A percentile compares a stretch with the other conserved stretches of the same genome.
These are phyloP conservation scores for Drosophila athabasca DNA, from an alignment of 1,140 invertebrate genomes.

Conservation along the genomic window DNA sequence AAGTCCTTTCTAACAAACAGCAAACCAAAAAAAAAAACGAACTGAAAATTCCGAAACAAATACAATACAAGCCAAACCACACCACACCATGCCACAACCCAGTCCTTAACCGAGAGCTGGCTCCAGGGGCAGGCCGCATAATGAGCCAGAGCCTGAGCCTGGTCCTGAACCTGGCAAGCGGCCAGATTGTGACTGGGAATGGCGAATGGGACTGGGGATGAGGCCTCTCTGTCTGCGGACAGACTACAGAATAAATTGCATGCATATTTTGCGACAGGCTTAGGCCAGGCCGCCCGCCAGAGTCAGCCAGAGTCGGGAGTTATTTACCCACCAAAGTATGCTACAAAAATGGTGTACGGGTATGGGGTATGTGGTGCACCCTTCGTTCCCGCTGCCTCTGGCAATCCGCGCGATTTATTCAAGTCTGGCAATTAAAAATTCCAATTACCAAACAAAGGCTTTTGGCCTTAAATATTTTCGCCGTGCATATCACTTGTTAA, in stretches of 20 bases:
- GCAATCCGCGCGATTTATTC: conserved; percentile 22
- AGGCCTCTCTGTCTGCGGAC: not conserved
- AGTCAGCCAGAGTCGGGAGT: not conserved
- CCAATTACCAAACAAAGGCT: conserved; percentile 60
- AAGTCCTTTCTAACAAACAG: conserved; percentile 44
- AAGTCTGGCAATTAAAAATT: conserved; percentile 46
- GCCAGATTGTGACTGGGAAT: conserved; percentile 33
- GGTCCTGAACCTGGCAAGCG: conserved; percentile 52
- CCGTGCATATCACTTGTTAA: conserved; percentile 54
- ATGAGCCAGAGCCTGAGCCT: conserved; percentile 50
- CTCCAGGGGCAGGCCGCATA: conserved; percentile 45
- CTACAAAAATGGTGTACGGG: conserved; percentile 22
- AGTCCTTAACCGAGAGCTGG: conserved; percentile 25
- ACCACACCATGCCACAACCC: not conserved
- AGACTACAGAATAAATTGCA: conserved; percentile 60
- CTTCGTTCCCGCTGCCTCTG: too few relatives aligned
- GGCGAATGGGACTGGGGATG: not conserved
- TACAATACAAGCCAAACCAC: conserved; percentile 2
- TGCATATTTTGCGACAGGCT: conserved; percentile 42
- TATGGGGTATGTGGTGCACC: too few relatives aligned
- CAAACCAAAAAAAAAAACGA: not conserved
- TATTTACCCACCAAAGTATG: conserved; percentile 44
- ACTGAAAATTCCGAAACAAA: conserved; percentile 19
- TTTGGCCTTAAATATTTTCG: conserved; percentile 52
- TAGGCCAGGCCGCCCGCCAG: conserved; percentile 8